Evolutionary conservation across 2,888 invertebrate genomes (phyloP).

Genomic region (Mesorhabditis spiculigera): DNA sequence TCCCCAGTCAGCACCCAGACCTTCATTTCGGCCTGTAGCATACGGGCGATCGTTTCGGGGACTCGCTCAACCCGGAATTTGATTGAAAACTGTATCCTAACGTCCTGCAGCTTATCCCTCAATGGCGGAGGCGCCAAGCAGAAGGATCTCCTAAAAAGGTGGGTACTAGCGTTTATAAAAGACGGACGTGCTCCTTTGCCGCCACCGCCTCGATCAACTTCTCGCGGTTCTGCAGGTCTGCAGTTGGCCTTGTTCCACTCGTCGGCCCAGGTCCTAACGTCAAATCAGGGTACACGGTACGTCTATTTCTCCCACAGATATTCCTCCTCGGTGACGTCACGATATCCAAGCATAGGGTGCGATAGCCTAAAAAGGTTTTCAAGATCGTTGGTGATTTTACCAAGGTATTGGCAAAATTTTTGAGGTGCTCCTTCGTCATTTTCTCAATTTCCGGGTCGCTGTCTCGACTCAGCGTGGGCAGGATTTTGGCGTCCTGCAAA

Average conservation of each 20-base stretch:
- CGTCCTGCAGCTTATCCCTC: constrained; percentile 31
- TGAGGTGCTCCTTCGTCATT: constrained; percentile 69
- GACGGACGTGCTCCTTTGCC: background rate
- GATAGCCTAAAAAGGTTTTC: constrained; percentile 63
- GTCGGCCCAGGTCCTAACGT: background rate
- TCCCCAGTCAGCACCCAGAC: constrained; percentile 97
- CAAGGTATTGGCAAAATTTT: constrained; percentile 78
- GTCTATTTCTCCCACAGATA: constrained; percentile 64
- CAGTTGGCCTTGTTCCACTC: background rate
- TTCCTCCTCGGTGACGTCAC: constrained; percentile 74
- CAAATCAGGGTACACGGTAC: background rate
- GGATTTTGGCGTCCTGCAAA: constrained; percentile 13
- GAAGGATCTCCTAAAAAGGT: constrained; percentile 16
- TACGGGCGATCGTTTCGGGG: constrained; percentile 86
- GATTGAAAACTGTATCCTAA: constrained; percentile 4
- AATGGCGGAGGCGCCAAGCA: constrained; percentile 27
- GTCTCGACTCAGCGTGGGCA: background rate
- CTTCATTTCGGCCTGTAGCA: constrained; percentile 75
- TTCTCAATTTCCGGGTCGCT: background rate
- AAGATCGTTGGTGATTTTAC: constrained; percentile 9
- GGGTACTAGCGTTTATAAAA: background rate
- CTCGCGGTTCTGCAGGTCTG: background rate
- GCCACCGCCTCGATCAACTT: background rate
- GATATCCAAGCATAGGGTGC: constrained; percentile 85
- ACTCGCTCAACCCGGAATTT: constrained; percentile 64